phyloP scores from a whole-genome alignment of 2,888 invertebrate genomes.

The Lycia hirtaria region DNA sequence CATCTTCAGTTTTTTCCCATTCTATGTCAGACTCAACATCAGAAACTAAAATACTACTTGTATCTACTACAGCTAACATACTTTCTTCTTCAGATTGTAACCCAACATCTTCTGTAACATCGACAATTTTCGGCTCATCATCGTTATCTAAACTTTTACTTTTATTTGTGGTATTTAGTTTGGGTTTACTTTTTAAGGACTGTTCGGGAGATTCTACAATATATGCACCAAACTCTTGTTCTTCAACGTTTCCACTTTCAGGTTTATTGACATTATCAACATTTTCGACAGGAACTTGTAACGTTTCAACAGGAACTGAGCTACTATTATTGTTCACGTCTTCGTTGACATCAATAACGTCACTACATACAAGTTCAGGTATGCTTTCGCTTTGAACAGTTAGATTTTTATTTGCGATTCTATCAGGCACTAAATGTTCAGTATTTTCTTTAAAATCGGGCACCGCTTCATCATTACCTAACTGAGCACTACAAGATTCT shows the following conservation, averaged over 20 bases:
- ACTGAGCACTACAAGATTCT: slow-evolving; percentile 48
- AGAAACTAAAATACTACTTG: slow-evolving; percentile 83
- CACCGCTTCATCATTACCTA: slow-evolving; percentile 33
- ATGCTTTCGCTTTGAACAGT: slow-evolving; percentile 14
- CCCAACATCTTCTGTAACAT: slow-evolving; percentile 65
- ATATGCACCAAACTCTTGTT: slow-evolving; percentile 50
- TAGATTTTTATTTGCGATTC: slow-evolving; percentile 11
- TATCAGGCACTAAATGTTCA: slow-evolving; percentile 9
- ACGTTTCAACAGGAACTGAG: slow-evolving; percentile 29
- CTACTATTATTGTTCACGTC: slow-evolving; percentile 62
- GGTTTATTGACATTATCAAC: slow-evolving; percentile 17
- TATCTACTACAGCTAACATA: slow-evolving; percentile 69
- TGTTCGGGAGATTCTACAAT: slow-evolving; percentile 78
- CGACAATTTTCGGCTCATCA: slow-evolving; percentile 74
- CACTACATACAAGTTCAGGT: slow-evolving; percentile 18
- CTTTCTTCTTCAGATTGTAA: slow-evolving; percentile 54
- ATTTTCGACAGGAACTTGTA: slow-evolving; percentile 24
- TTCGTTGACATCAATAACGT: slow-evolving; percentile 41
- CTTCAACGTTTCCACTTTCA: slow-evolving; percentile 16
- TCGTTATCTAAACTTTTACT: slow-evolving; percentile 82
- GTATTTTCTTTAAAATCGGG: slow-evolving; percentile 7
- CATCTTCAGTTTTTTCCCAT: slow-evolving; percentile 80
- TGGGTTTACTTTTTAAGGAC: slow-evolving; percentile 59
- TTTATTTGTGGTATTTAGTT: slow-evolving; percentile 64
- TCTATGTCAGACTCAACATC: slow-evolving; percentile 88